Evolutionary conservation across 2,888 invertebrate genomes (phyloP), one percentile per base, ranked within the genome.

Genomic region (Ormyrus pomaceus): DNA sequence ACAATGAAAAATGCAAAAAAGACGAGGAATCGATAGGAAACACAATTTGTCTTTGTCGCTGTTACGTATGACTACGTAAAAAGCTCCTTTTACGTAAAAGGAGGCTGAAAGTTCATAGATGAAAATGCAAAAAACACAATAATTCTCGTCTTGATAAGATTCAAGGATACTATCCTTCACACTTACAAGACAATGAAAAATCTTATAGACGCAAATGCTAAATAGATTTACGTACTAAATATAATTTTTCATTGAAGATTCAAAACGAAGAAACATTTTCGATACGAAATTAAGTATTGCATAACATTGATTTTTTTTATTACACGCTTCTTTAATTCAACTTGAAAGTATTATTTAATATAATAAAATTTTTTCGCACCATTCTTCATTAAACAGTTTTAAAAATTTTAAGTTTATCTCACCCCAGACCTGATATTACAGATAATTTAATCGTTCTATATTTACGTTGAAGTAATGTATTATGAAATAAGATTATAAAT

Each of bases 1-100:
- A 72, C 62, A 72, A 72, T 72, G 46, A 13, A 66, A 19, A 66
- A 19, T 34, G 19, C 45, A 50, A 72, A 53, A 53, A 68, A 75
- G 59, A 51, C 51, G 34, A 74, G 69, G 68, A 53, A 61, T 76
- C 68, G 61, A 76, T 69, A 58, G 8, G 11, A 61, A 68, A 19
- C 19, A 19, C 19, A 19, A 19, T 59, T 48, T 9, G 69, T 69
- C 61, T 13, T 66, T 10, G 56, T 48, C n/a, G 0, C 9, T 53
- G 48, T 34, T 45, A 55, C 55, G 19, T 62, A 66, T 56, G 45
- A 19, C 45, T 45, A 45, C 13, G 56, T 46, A 75, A 69, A 69
- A 71, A 65, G 69, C n/a, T 13, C 3, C 9, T 51, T 68, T 76
- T 68, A 76, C 66, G 68, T 76, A 76, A 62, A 72, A 51, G 56